Conservation (phyloP, 2,113 vertebrate species). For the Rhinolophus sinicus region DNA sequence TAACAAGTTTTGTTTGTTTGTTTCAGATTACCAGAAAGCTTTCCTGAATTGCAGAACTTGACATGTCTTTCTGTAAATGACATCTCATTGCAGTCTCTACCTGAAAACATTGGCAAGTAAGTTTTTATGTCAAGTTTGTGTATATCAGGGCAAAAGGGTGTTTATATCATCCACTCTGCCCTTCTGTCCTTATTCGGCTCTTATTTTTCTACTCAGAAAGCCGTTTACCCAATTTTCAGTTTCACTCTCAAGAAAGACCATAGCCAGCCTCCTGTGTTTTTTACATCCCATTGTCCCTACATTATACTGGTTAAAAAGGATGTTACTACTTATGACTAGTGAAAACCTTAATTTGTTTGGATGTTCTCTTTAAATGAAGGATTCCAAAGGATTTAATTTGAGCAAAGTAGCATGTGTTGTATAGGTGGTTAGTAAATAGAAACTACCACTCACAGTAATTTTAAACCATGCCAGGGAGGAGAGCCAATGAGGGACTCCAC, state of each 20-base stretch:
- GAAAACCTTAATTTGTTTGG: background rate
- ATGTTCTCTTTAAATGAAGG: background rate
- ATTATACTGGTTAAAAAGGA: conserved; percentile 10
- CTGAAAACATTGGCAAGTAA: conserved; percentile 99
- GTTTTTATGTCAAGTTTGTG: conserved; percentile 75
- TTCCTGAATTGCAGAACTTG: conserved; percentile 95
- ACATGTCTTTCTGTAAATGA: conserved; percentile 99
- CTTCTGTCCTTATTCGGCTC: background rate
- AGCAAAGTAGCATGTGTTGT: background rate
- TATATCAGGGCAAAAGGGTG: background rate
- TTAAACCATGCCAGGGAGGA: background rate
- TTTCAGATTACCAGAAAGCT: conserved; percentile 96
- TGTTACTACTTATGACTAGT: background rate
- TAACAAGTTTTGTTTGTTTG: background rate
- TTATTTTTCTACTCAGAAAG: background rate
- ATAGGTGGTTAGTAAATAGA: background rate
- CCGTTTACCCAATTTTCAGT: background rate
- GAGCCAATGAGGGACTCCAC: background rate
- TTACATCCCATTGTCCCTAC: background rate
- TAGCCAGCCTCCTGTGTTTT: background rate
- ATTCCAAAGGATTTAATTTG: conserved; percentile 18
- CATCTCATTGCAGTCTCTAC: conserved; percentile 96
- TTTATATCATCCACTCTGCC: background rate
- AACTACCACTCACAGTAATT: background rate
- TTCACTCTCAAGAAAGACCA: background rate